Base-by-base conservation (phyloP, 2,888 invertebrate genomes). In the Brenthis daphne region DNA sequence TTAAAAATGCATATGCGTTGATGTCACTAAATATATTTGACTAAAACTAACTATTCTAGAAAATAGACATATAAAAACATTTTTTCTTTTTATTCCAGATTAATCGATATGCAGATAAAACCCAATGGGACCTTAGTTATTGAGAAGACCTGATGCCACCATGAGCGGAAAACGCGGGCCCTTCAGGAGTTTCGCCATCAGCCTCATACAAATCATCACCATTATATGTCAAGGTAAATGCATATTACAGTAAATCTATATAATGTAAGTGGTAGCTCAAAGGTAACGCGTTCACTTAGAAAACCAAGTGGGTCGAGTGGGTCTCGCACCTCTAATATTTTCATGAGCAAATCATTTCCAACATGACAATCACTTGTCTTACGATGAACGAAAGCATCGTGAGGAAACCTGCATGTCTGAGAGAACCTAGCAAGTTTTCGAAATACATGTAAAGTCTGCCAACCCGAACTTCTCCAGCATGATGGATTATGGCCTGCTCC, bases 191-290 rank as follows among this genome's bases (percentile, higher is more conserved):
- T 85, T 94, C 76, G 91, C 93, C 72, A 94, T 94, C 81, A 94
- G 93, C 86, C 84, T 94, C 79, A 89, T 94, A 74, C 94, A 94
- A 77, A 93, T 94, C 80, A 93, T 94, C 75, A 94, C 94, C 55
- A 94, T 94, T 76, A 93, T 94, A 79, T 94, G 94, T 79, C 94
- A 94, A 89, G 94, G 94, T 94, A 33, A 29, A 58, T 63, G 6
- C 14, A 33, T 16, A 16, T 54, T 54, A 24, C 13, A 24, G 6
- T 24, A 24, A 29, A 1, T 1, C 37, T 43, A 12, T n/a, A 20
- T 20, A 20, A 1, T 20, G 20, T 20, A 20, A 1, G 20, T 20
- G 20, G 20, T 20, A 20, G 20, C 20, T 20, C 1, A 20, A 1
- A 1, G 20, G 0, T 1, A 20, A 1, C 20, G 1, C 1, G 20